phyloP scores from a whole-genome alignment of 1,140 invertebrate species.

The Hermetia illucens region DNA sequence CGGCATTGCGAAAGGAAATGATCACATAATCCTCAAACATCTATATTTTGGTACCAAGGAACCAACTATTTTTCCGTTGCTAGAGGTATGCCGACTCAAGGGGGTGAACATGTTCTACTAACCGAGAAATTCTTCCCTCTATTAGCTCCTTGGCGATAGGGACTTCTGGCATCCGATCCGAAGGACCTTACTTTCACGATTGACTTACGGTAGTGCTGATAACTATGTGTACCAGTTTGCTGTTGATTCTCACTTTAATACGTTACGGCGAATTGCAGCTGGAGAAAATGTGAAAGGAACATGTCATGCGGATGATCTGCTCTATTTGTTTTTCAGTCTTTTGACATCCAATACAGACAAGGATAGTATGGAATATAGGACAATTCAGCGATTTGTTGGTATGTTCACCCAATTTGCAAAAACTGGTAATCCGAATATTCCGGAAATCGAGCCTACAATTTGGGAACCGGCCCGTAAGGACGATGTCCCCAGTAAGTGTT shows the following conservation, averaged over 20 bases:
- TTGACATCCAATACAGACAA: slow-evolving; percentile 26
- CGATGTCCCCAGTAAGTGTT: slow-evolving; percentile 18
- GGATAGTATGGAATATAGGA: slow-evolving; percentile 17
- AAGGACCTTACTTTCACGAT: slow-evolving; percentile 17
- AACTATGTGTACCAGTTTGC: slow-evolving; percentile 34
- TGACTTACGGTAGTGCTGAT: slow-evolving; percentile 17
- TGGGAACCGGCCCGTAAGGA: slow-evolving; percentile 24
- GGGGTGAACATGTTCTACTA: too few relatives aligned
- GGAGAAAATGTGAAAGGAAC: slow-evolving; percentile 35
- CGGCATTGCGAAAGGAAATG: too few relatives aligned
- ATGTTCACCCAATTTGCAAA: slow-evolving; percentile 33
- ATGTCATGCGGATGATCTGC: slow-evolving; percentile 47
- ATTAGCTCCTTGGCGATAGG: slow-evolving; percentile 21
- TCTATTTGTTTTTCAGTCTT: slow-evolving; percentile 41
- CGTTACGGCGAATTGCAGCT: too few relatives aligned
- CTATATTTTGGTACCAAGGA: too few relatives aligned
- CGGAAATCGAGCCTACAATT: slow-evolving; percentile 12
- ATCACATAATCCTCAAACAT: too few relatives aligned
- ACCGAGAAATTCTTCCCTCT: too few relatives aligned
- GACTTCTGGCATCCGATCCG: slow-evolving; percentile 32
- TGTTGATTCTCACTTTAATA: slow-evolving; percentile 27
- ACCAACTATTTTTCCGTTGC: too few relatives aligned
- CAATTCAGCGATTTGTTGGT: slow-evolving; percentile 33
- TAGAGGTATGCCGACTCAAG: too few relatives aligned
- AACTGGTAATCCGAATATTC: slow-evolving; percentile 26